These are phyloP conservation scores for Sebastolobus alascanus DNA, from an alignment of 2,797 vertebrate genomes.

Conservation along the genomic window DNA sequence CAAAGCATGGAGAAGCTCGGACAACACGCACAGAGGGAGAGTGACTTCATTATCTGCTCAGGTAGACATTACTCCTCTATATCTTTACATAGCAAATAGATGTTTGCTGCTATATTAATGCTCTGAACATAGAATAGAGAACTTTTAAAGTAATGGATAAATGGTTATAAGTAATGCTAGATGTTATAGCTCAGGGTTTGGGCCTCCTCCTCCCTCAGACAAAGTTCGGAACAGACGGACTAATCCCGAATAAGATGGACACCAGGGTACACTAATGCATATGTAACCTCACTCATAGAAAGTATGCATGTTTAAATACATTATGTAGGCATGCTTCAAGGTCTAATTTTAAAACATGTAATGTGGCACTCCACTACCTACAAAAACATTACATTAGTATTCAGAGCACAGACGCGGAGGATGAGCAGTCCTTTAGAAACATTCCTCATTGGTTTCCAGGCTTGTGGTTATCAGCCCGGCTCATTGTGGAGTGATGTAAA, in stretches of 20 bases:
- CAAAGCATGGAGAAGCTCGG: background rate
- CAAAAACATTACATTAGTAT: slow-evolving; percentile 39
- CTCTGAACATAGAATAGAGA: background rate
- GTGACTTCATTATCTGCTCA: background rate
- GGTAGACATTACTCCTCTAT: background rate
- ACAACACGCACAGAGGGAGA: background rate
- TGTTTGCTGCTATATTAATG: background rate
- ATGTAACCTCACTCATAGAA: background rate
- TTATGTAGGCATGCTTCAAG: slow-evolving; percentile 3
- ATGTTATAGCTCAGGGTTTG: background rate
- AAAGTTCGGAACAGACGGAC: background rate
- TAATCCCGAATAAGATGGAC: background rate
- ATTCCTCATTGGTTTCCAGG: slow-evolving; percentile 24
- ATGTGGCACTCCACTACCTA: background rate
- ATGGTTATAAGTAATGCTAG: background rate
- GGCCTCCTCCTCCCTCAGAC: too few species aligned
- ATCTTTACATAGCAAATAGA: background rate
- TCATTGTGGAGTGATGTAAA: slow-evolving; percentile 43
- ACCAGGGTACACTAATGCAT: background rate
- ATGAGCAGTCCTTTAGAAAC: slow-evolving; percentile 48
- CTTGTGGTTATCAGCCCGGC: slow-evolving; percentile 4
- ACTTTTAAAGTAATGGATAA: background rate
- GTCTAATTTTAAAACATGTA: slow-evolving; percentile 30
- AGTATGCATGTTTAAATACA: background rate
- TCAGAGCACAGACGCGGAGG: slow-evolving; percentile 40